A percentile compares a stretch with the other conserved stretches of the same genome.
Conservation (phyloP, 2,888 invertebrate species). For the Amiota mariae region DNA sequence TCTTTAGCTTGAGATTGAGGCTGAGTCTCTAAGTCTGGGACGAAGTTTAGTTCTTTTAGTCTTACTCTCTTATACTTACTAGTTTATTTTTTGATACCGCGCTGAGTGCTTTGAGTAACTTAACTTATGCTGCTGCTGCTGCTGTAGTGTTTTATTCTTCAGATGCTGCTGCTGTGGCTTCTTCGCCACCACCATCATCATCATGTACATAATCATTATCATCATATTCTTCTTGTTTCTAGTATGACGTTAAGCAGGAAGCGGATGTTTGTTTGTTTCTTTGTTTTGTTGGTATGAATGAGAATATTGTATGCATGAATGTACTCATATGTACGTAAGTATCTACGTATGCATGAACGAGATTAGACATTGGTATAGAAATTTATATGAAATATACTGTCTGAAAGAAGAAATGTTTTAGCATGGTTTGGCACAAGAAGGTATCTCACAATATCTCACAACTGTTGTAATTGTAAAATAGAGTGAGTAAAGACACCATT, state of each 20-base stretch:
- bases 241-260: background rate
- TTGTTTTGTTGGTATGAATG: background rate
- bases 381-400: slow-evolving; percentile 17
- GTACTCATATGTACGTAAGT: background rate
- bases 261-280: background rate
- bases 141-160: too few relatives aligned
- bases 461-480: too few relatives aligned
- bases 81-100: too few relatives aligned
- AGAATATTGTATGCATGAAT: background rate
- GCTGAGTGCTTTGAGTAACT: too few relatives aligned
- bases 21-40: too few relatives aligned
- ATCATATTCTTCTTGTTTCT: background rate
- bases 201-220: background rate
- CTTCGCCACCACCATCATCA: background rate
- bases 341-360: slow-evolving; percentile 18
- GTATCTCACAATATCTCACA: background rate
- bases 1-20: too few relatives aligned
- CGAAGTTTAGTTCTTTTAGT: too few relatives aligned
- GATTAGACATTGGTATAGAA: slow-evolving; percentile 19
- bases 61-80: too few relatives aligned
- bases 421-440: background rate
- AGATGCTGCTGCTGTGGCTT: background rate
- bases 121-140: too few relatives aligned
- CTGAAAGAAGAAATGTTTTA: background rate
- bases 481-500: too few relatives aligned